phyloP scores from a whole-genome alignment of 2,113 vertebrate genomes.

The Galeopterus variegatus region DNA sequence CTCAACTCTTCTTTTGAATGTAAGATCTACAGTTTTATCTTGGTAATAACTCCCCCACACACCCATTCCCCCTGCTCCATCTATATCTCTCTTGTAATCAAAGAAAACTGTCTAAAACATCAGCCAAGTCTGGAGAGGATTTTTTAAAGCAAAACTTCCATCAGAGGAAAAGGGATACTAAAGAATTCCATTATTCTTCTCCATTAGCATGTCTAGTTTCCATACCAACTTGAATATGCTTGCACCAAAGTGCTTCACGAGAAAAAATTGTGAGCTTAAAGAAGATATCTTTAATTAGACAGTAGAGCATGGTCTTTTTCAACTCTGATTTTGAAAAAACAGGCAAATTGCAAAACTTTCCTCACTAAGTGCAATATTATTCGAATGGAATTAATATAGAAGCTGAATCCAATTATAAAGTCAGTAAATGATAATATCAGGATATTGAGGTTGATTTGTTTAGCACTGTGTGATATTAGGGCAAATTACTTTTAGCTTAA shows the following conservation, averaged over 20 bases:
- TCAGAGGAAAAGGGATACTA: not conserved
- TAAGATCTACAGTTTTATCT: not conserved
- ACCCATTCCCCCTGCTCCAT: not conserved
- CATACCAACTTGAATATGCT: not conserved
- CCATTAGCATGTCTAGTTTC: not conserved
- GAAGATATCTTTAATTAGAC: not conserved
- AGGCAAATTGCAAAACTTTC: not conserved
- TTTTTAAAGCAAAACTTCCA: not conserved
- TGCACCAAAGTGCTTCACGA: not conserved
- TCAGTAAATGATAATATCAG: not conserved
- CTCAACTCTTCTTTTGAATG: not conserved
- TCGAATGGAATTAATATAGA: constrained; percentile 39
- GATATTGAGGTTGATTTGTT: not conserved
- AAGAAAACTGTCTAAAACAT: not conserved
- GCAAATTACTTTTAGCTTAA: constrained; percentile 19
- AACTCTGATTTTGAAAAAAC: not conserved
- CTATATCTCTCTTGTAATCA: not conserved
- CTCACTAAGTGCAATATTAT: not conserved
- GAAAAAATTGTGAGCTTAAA: not conserved
- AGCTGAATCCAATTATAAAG: constrained; percentile 39
- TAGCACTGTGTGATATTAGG: not conserved
- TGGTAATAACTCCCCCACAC: not conserved
- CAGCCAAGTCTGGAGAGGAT: not conserved
- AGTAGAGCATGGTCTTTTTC: not conserved
- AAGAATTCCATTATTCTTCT: not conserved